Base-by-base conservation (phyloP, 2,888 invertebrate species). In the Epinotia demarniana region DNA sequence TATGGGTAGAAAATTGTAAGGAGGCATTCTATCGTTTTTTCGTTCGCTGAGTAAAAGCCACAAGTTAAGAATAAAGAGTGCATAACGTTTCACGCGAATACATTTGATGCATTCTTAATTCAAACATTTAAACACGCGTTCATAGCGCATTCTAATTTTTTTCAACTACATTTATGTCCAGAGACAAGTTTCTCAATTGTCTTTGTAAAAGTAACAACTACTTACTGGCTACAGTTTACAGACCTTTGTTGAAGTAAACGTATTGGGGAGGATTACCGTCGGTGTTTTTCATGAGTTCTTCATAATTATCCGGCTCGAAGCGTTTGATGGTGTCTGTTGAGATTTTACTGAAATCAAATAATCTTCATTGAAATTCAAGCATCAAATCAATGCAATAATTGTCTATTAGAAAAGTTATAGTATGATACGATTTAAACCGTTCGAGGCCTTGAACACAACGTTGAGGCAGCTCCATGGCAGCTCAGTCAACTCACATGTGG, bases 171-270 rank as follows among this genome's bases (percentile, higher is more conserved):
- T 4, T 39, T 33, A 33, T 11, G 58, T 49, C 33, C 66, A 66
- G 27, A 68, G 18, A 61, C 67, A 55, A 68, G 33, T 49, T n/a
- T n/a, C 8, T 9, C 12, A 6, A 18, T 49, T 61, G 43, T 67
- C 27, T 72, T 75, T 67, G 46, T 67, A 53, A 61, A 12, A 57
- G 23, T 66, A 75, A 75, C 53, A 57, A 61, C 60, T 27, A 53
- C 27, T 55, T 75, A 75, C 46, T 23, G 23, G 55, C 43, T 33
- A 73, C 74, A 79, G 60, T 80, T 96, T 96, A 98, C 82, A 98
- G 93, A 39, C 98, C 98, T 89, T 98, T 98, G 91, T 98, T 98
- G 91, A 98, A 98, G 89, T 97, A 98, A 0, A 98, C 96, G 62
- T 95, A 95, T 73, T 95, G 90, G 0, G 98, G 98, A 27, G 97